Base-by-base conservation (phyloP, 2,797 vertebrate species). In the Liasis olivaceus region DNA sequence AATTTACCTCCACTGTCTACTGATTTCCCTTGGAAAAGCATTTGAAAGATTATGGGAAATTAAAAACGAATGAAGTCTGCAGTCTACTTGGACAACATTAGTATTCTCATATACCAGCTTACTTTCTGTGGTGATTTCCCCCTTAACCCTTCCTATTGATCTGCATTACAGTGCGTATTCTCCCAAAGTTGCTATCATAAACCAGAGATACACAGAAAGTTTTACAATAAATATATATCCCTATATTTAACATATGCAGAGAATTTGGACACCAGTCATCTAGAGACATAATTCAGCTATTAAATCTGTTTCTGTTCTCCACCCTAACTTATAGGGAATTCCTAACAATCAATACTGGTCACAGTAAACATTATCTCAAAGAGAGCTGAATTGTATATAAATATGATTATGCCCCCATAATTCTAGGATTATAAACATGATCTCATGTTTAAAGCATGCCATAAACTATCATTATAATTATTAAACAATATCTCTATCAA, bases 11-110 rank as follows among this genome's bases (percentile, higher is more conserved):
- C 87, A 91, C 11, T 95, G 89, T 93, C 58, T 87, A 4, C 42
- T 86, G 24, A 24, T 93, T 96, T 97, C 59, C 64, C 94, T 96
- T 94, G 92, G 86, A 96, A 96, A 95, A 58, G 94, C 20, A 91
- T 93, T 97, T 94, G 93, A 69, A 84, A 96, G 91, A 92, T 90
- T 91, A 62, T 94, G 36, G 84, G 77, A 97, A 96, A 96, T 94
- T 88, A 96, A 97, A 96, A 96, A 13, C 15, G 94, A 94, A 94
- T 95, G 77, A 94, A 93, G 13, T 94, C 94, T 96, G 87, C 92
- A 90, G 42, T 93, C 51, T 64, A 91, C 86, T 91, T 91, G 26
- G 42, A 97, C 96, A 93, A 86, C 59, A 12, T 58, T 94, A 22
- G 69, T 63, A 72, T 95, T 69, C 20, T 60, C 47, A 92, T 81